These are phyloP conservation scores for Parazoanthus atlanticus DNA, from an alignment of 92 coral and sea anemone genomes.

Conservation along the genomic window DNA sequence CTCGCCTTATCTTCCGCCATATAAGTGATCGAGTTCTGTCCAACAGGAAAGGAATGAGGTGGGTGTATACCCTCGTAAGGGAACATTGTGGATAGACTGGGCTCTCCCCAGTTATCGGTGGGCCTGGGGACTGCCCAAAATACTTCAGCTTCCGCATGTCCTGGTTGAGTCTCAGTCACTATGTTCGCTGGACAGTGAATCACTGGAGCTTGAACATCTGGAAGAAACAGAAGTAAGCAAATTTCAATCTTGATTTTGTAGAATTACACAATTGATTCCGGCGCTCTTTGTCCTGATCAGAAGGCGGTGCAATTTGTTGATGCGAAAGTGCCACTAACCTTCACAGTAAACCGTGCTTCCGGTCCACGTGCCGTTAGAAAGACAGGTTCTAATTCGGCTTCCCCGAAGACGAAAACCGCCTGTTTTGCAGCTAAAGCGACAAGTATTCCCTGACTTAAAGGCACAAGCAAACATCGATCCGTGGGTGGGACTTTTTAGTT, in stretches of 20 bases:
- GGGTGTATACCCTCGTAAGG: not conserved
- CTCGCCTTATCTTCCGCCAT: not conserved
- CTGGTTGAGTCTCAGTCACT: slow-evolving; percentile 9
- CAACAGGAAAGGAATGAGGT: slow-evolving; percentile 6
- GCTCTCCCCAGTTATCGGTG: not conserved
- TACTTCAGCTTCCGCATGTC: not conserved
- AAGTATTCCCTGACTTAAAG: not conserved
- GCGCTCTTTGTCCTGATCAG: no score
- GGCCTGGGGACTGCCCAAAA: slow-evolving; percentile 29
- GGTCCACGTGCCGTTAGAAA: slow-evolving; percentile 17
- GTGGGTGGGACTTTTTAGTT: slow-evolving; percentile 24
- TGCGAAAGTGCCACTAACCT: not conserved
- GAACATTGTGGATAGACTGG: not conserved
- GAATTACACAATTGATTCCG: no score
- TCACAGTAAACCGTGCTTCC: not conserved
- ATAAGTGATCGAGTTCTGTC: slow-evolving; percentile 23
- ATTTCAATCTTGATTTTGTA: not conserved
- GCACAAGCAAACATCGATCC: slow-evolving; percentile 35
- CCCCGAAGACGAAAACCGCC: slow-evolving; percentile 19
- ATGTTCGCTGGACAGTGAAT: slow-evolving; percentile 26
- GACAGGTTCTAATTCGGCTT: slow-evolving; percentile 28
- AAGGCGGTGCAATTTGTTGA: not conserved
- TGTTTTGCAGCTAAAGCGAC: slow-evolving; percentile 33
- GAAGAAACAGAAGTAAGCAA: not conserved
- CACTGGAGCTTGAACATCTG: not conserved